These are phyloP conservation scores for Pandemis corylana DNA, from an alignment of 2,888 invertebrate genomes.

Conservation along the genomic window DNA sequence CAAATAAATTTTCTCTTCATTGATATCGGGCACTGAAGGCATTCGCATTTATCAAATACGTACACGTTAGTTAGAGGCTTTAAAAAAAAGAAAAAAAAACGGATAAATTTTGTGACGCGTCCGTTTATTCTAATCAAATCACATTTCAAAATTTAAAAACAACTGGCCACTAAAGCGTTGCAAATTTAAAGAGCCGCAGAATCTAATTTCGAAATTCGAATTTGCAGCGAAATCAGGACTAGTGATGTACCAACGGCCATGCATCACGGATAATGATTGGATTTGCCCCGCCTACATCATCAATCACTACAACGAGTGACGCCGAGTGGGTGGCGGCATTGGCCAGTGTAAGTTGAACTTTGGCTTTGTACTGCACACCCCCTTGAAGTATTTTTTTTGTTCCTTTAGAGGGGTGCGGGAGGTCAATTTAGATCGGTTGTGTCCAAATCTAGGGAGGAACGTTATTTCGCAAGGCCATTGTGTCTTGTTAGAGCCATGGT, in stretches of 20 bases:
- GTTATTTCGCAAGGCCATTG: conserved; percentile 77
- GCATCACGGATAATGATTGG: conserved; percentile 84
- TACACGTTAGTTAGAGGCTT: background rate
- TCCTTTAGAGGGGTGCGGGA: conserved; percentile 45
- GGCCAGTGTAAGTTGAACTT: conserved; percentile 59
- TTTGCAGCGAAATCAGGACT: conserved; percentile 58
- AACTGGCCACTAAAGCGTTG: conserved; percentile 25
- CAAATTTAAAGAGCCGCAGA: conserved; percentile 32
- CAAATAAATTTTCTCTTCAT: conserved; percentile 42
- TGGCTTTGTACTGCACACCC: conserved; percentile 53
- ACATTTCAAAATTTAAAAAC: conserved; percentile 44
- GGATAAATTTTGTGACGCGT: background rate
- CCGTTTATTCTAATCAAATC: conserved; percentile 22
- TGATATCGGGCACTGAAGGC: conserved; percentile 34
- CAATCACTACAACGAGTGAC: conserved; percentile 79
- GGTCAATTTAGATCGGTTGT: conserved; percentile 58
- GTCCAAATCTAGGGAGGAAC: conserved; percentile 63
- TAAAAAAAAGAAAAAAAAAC: background rate
- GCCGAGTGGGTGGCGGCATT: conserved; percentile 59
- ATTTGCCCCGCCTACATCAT: conserved; percentile 84
- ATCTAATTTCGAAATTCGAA: conserved; percentile 65
- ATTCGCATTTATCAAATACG: conserved; percentile 24
- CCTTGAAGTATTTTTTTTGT: conserved; percentile 8
- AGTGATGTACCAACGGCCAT: conserved; percentile 80
- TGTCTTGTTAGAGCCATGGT: conserved; percentile 79